phyloP scores from a whole-genome alignment of 2,888 invertebrate genomes.

The Andrena camellia region DNA sequence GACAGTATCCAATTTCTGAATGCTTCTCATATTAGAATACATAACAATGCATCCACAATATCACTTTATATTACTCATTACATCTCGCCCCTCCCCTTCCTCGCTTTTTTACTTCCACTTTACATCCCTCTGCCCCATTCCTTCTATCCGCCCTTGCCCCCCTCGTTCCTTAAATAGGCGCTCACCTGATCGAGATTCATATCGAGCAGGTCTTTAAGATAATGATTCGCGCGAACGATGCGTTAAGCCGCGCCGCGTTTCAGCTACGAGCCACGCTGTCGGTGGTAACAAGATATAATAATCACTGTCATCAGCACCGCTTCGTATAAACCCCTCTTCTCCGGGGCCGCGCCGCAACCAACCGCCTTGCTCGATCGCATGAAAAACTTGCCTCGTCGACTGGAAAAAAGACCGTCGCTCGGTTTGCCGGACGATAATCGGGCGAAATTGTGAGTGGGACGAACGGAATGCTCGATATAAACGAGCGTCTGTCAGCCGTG shows the following conservation, averaged over 20 bases:
- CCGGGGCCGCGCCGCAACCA: constrained; percentile 32
- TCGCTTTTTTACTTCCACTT: background rate
- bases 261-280: constrained; percentile 64
- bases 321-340: constrained; percentile 56
- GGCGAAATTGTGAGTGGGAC: constrained; percentile 45
- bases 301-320: constrained; percentile 74
- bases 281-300: constrained; percentile 77
- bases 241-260: constrained; percentile 66
- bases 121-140: constrained; percentile 23
- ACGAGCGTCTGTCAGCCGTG: constrained; percentile 6
- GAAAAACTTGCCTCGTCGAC: constrained; percentile 57
- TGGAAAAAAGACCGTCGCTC: constrained; percentile 50
- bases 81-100: background rate
- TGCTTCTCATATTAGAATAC: background rate
- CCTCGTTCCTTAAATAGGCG: constrained; percentile 55
- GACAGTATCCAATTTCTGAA: background rate
- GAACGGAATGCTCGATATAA: constrained; percentile 29
- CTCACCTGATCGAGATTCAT: constrained; percentile 68
- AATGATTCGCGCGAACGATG: constrained; percentile 74
- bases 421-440: constrained; percentile 59
- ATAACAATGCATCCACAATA: background rate
- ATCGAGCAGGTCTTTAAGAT: constrained; percentile 71
- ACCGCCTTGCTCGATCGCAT: constrained; percentile 40
- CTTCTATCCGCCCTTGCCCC: constrained; percentile 21
- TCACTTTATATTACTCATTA: background rate